Percentiles rank a stretch among this genome's conserved stretches.
Conservation (phyloP, 1,140 invertebrate species). For the Aphaenogaster floridana region DNA sequence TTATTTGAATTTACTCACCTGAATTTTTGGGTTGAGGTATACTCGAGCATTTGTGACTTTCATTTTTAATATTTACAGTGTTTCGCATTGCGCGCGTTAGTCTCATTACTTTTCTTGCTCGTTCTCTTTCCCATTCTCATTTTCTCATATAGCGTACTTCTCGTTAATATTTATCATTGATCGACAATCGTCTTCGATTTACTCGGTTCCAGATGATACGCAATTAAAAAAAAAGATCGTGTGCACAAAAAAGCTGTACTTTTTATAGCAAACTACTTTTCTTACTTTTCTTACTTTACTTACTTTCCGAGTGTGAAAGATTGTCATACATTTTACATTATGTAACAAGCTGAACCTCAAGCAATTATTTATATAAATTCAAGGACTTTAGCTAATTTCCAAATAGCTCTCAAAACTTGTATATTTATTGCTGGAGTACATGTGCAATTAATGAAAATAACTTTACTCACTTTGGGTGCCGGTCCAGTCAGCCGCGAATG, state of each 20-base stretch:
- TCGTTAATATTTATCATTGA: slow-evolving; percentile 26
- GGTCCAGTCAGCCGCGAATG: background rate
- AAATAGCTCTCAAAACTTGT: background rate
- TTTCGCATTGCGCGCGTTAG: slow-evolving; percentile 58
- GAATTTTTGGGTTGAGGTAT: slow-evolving; percentile 81
- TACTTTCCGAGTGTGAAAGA: background rate
- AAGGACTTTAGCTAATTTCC: background rate
- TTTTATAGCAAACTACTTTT: slow-evolving; percentile 7
- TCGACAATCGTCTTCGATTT: background rate
- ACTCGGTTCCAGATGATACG: background rate
- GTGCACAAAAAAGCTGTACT: slow-evolving; percentile 16
- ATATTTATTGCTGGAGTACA: slow-evolving; percentile 31
- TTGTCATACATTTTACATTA: background rate
- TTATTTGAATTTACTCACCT: slow-evolving; percentile 85
- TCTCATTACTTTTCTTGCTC: slow-evolving; percentile 65
- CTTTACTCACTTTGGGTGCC: slow-evolving; percentile 47
- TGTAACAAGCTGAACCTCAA: background rate
- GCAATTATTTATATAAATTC: background rate
- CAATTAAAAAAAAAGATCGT: slow-evolving; percentile 34
- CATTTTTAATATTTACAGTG: slow-evolving; percentile 70
- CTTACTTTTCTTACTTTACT: too few species aligned
- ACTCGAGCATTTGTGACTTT: slow-evolving; percentile 81
- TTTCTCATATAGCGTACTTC: slow-evolving; percentile 28
- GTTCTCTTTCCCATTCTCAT: slow-evolving; percentile 55
- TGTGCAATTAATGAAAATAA: slow-evolving; percentile 68